Percentiles rank a stretch among this genome's conserved stretches.
Evolutionary conservation across 1,140 invertebrate genomes (phyloP).

Genomic region (Maconellicoccus hirsutus): DNA sequence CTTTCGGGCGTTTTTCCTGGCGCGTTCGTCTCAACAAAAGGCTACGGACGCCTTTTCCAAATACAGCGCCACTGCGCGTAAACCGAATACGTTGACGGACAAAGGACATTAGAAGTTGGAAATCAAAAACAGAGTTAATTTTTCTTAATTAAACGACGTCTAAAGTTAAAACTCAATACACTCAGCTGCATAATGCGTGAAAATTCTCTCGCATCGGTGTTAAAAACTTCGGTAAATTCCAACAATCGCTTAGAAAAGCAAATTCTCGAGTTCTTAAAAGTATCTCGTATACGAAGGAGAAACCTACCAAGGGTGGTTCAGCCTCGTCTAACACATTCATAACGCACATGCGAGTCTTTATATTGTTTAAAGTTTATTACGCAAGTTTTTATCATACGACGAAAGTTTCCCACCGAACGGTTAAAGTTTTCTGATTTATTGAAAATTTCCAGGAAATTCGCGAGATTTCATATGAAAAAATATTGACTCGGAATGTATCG

Average conservation of each 20-base stretch:
- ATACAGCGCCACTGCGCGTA: too few relatives aligned
- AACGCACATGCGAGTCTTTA: conserved; percentile 3
- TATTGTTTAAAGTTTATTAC: background rate
- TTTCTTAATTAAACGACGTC: background rate
- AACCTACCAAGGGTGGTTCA: too few relatives aligned
- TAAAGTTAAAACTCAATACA: background rate
- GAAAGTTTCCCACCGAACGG: background rate
- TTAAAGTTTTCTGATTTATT: background rate
- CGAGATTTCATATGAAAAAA: too few relatives aligned
- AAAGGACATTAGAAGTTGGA: too few relatives aligned
- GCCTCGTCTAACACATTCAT: background rate
- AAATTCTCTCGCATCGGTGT: background rate
- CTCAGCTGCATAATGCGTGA: background rate
- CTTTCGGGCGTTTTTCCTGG: too few relatives aligned
- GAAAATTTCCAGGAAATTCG: background rate
- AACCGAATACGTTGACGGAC: too few relatives aligned
- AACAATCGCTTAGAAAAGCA: background rate
- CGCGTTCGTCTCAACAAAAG: too few relatives aligned
- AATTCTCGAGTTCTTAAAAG: background rate
- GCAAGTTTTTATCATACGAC: conserved; percentile 9
- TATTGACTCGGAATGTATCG: too few relatives aligned
- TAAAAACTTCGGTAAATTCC: background rate
- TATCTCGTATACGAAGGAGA: too few relatives aligned
- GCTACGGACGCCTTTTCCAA: too few relatives aligned
- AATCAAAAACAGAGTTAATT: background rate